These are phyloP conservation scores for Oncopeltus fasciatus DNA, from an alignment of 1,140 invertebrate species.

Conservation along the genomic window DNA sequence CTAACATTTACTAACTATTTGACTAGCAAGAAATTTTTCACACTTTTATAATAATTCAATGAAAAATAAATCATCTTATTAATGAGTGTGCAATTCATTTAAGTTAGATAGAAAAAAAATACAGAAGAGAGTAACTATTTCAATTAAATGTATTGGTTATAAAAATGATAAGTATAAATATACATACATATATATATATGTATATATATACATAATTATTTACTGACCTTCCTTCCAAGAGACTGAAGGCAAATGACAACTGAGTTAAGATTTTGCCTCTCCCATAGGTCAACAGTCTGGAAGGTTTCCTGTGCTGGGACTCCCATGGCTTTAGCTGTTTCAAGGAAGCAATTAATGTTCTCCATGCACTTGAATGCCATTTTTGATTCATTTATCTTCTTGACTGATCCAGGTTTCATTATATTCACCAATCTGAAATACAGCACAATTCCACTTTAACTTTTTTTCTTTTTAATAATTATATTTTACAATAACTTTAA, in stretches of 20 bases:
- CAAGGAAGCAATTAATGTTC: conserved; percentile 90
- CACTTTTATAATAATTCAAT: no score
- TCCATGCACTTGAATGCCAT: conserved; percentile 99
- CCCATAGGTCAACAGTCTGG: conserved; percentile 92
- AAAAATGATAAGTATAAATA: no score
- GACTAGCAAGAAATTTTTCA: no score
- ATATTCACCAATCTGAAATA: conserved; percentile 55
- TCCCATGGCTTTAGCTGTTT: conserved; percentile 69
- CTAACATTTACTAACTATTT: no score
- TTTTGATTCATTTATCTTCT: conserved; percentile 70
- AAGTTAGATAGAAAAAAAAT: no score
- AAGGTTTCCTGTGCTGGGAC: conserved; percentile 90
- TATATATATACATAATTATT: background rate
- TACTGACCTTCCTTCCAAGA: conserved; percentile 77
- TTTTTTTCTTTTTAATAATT: no score
- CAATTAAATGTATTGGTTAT: no score
- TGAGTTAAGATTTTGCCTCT: conserved; percentile 85
- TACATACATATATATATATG: no score
- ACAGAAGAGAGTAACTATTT: no score
- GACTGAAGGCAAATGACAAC: conserved; percentile 90
- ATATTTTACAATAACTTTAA: no score
- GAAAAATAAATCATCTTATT: no score
- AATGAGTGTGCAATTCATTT: no score
- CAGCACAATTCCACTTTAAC: background rate
- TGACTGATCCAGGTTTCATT: conserved; percentile 61